phyloP scores from a whole-genome alignment of 1,140 invertebrate genomes.

The Sycobia sp. region DNA sequence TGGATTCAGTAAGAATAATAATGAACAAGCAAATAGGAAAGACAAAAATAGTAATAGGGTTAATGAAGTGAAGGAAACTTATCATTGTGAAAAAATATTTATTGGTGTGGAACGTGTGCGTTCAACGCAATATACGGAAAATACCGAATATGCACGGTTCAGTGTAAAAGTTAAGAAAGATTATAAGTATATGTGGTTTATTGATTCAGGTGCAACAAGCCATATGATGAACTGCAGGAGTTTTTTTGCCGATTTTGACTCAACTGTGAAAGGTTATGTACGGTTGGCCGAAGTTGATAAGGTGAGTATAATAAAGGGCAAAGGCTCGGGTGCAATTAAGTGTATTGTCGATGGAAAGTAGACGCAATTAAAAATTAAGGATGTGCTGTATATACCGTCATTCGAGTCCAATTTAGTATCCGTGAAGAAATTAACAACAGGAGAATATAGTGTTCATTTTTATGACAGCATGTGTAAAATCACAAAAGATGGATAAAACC shows the following conservation, averaged over 20 bases:
- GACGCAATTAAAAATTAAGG: too few species aligned
- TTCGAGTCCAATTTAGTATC: conserved; percentile 42
- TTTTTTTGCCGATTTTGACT: conserved; percentile 28
- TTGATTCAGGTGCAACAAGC: conserved; percentile 34
- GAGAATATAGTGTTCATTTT: too few species aligned
- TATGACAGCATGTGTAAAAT: too few species aligned
- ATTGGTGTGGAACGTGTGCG: not conserved
- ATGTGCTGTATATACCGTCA: conserved; percentile 37
- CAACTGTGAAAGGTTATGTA: not conserved
- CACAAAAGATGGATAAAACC: not conserved
- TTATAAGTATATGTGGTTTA: conserved; percentile 8
- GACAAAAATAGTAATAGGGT: conserved; percentile 13
- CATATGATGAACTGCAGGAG: conserved; percentile 35
- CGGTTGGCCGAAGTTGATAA: conserved; percentile 7
- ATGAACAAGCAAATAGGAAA: conserved; percentile 25
- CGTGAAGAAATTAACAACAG: too few species aligned
- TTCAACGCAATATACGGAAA: not conserved
- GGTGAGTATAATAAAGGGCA: conserved; percentile 7
- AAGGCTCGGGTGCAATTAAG: conserved; percentile 10
- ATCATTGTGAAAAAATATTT: not conserved
- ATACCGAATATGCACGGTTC: conserved; percentile 4
- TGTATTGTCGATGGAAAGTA: not conserved
- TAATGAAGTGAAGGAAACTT: conserved; percentile 5
- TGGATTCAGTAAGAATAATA: too few species aligned
- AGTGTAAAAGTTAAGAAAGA: not conserved